A percentile compares a stretch with the other conserved stretches of the same genome.
phyloP scores from a whole-genome alignment of 2,888 invertebrate genomes.

The Thelaira solivaga region DNA sequence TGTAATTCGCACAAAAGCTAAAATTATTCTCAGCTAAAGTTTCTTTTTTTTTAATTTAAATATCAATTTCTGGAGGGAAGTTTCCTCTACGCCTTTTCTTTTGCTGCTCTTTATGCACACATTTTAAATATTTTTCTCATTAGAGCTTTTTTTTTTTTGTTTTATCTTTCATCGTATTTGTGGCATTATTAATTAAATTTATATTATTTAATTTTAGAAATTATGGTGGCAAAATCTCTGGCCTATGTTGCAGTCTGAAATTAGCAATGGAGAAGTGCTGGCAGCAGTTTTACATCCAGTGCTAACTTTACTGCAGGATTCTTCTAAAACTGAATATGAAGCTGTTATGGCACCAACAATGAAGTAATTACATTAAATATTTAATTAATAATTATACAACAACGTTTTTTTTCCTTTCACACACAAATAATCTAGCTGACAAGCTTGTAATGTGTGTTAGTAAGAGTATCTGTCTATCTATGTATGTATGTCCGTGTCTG shows the following conservation, averaged over 20 bases:
- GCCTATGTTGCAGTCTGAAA: constrained; percentile 91
- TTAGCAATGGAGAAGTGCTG: constrained; percentile 90
- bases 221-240: constrained; percentile 96
- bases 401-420: background rate
- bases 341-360: constrained; percentile 88
- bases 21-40: too few species aligned
- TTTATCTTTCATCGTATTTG: background rate
- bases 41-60: too few species aligned
- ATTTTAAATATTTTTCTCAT: background rate
- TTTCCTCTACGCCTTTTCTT: too few species aligned
- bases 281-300: constrained; percentile 91
- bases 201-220: constrained; percentile 84
- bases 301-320: constrained; percentile 88
- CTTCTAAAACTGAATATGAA: constrained; percentile 87
- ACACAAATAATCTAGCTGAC: background rate
- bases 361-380: constrained; percentile 79
- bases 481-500: too few species aligned
- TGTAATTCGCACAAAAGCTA: too few species aligned
- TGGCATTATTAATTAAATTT: background rate
- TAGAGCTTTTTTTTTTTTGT: background rate
- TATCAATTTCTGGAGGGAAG: too few species aligned
- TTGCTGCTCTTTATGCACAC: too few species aligned
- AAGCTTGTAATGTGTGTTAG: background rate
- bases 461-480: background rate
- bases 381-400: constrained; percentile 13